Evolutionary conservation across 2,888 invertebrate genomes (phyloP).

Genomic region (Tuta absoluta): DNA sequence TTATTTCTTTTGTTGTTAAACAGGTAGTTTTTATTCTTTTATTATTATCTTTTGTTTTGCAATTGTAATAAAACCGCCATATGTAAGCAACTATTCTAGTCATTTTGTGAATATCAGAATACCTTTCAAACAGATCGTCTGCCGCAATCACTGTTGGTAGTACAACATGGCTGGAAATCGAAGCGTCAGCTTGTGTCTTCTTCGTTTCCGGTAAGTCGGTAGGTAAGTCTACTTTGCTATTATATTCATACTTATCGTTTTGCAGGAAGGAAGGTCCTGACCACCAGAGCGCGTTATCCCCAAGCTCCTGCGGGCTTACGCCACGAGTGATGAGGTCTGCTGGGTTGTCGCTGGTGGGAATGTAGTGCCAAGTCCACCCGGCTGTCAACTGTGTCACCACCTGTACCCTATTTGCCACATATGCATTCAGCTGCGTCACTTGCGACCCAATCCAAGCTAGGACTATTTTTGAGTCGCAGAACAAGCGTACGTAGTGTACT

Average conservation of each 20-base stretch:
- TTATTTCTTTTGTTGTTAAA: background rate
- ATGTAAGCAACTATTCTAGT: background rate
- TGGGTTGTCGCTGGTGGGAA: background rate
- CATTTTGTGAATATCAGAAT: background rate
- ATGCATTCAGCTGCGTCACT: too few species aligned
- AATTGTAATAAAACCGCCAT: too few species aligned
- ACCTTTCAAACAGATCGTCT: background rate
- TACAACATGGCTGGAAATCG: background rate
- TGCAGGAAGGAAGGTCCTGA: background rate
- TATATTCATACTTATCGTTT: background rate
- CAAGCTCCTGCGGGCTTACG: background rate
- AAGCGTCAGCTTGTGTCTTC: background rate
- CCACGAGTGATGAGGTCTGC: background rate
- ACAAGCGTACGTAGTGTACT: background rate
- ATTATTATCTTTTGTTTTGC: too few species aligned
- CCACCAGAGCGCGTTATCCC: background rate
- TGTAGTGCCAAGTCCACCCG: too few species aligned
- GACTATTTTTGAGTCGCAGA: too few species aligned
- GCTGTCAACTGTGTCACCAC: too few species aligned
- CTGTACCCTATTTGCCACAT: too few species aligned
- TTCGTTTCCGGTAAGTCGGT: background rate
- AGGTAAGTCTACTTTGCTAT: background rate
- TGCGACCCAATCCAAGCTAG: too few species aligned
- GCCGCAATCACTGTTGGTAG: background rate
- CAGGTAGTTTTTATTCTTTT: too few species aligned